phyloP scores from a whole-genome alignment of 2,113 vertebrate species.

The Gallinago jamesoni region DNA sequence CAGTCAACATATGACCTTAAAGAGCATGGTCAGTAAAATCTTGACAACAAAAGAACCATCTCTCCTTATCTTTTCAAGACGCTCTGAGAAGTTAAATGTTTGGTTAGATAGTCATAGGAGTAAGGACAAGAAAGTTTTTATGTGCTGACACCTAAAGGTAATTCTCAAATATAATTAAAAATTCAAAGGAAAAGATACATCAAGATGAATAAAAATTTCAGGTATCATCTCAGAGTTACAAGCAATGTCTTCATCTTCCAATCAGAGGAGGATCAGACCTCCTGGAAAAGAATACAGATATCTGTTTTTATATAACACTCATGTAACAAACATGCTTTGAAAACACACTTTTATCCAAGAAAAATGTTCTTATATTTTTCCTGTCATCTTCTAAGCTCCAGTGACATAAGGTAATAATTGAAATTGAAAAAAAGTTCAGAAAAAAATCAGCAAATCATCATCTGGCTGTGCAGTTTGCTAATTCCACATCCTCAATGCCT shows the following conservation, averaged over 20 bases:
- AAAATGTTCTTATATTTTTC: background rate
- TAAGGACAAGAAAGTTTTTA: background rate
- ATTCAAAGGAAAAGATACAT: background rate
- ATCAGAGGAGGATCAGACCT: background rate
- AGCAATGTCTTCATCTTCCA: background rate
- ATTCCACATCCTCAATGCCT: background rate
- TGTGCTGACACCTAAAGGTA: background rate
- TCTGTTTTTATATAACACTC: background rate
- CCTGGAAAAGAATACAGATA: background rate
- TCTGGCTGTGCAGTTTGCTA: background rate
- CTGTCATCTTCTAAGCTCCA: background rate
- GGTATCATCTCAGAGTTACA: background rate
- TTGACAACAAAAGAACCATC: background rate
- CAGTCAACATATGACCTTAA: slow-evolving; percentile 42
- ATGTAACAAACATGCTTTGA: background rate
- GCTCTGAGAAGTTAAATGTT: slow-evolving; percentile 17
- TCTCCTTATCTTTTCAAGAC: slow-evolving; percentile 29
- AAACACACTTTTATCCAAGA: background rate
- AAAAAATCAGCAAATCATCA: background rate
- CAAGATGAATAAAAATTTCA: background rate
- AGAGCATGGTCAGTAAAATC: background rate
- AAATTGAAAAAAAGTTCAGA: background rate
- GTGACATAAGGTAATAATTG: background rate
- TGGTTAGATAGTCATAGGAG: slow-evolving; percentile 14
- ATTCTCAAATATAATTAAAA: background rate